A percentile compares a stretch with the other conserved stretches of the same genome.
These are phyloP conservation scores for Ophion ellenae DNA, from an alignment of 2,888 invertebrate genomes.

Conservation along the genomic window DNA sequence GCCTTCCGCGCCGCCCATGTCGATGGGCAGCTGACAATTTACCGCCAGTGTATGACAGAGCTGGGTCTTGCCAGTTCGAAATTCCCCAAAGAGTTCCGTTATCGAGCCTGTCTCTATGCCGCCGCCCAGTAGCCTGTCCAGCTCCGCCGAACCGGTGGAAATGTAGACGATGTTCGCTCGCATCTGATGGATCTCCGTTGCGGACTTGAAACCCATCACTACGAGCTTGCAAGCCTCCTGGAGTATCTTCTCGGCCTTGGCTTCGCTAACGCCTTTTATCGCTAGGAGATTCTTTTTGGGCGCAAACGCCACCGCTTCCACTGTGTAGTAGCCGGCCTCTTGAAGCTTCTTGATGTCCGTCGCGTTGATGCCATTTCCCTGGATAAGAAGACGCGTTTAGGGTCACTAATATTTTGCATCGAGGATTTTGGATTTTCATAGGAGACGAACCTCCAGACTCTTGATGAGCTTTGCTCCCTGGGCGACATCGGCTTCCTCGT, in stretches of 20 bases:
- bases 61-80: constrained; percentile 98
- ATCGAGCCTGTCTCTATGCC: constrained; percentile 99
- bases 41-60: constrained; percentile 98
- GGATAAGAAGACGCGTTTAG: constrained; percentile 66
- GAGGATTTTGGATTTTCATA: background rate
- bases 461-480: constrained; percentile 78
- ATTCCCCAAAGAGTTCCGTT: constrained; percentile 99
- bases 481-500: constrained; percentile 73
- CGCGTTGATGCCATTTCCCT: constrained; percentile 96
- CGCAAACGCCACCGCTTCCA: constrained; percentile 97
- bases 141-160: constrained; percentile 97
- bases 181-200: constrained; percentile 97
- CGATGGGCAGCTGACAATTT: constrained; percentile 98
- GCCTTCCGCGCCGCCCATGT: constrained; percentile 99
- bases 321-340: constrained; percentile 97
- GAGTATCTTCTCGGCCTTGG: constrained; percentile 97
- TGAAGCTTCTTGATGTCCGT: constrained; percentile 96
- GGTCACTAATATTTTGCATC: background rate
- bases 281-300: constrained; percentile 95
- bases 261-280: constrained; percentile 98
- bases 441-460: constrained; percentile 75
- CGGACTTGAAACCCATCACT: constrained; percentile 99
- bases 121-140: constrained; percentile 96
- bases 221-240: constrained; percentile 96
- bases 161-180: constrained; percentile 97